phyloP scores from a whole-genome alignment of 2,888 invertebrate genomes.

The Agrochola lychnidis region DNA sequence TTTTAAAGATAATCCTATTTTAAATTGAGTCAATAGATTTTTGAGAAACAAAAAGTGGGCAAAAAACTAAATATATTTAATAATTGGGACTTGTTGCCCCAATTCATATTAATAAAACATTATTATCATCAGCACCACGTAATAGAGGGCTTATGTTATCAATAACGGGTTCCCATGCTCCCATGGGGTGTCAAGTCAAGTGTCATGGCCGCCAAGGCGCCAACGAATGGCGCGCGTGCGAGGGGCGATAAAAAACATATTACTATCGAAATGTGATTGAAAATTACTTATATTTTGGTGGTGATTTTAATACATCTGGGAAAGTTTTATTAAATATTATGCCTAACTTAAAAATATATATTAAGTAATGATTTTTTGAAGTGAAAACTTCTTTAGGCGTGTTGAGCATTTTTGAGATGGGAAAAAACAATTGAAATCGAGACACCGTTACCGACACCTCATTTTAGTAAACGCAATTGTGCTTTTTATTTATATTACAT shows the following conservation, averaged over 20 bases:
- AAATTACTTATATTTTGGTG: conserved; percentile 17
- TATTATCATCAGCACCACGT: conserved; percentile 45
- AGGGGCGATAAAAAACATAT: conserved; percentile 50
- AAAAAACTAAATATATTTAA: conserved; percentile 11
- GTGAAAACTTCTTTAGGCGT: too few species aligned
- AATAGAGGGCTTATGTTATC: conserved; percentile 53
- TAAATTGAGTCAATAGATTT: background rate
- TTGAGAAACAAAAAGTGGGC: background rate
- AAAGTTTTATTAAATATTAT: background rate
- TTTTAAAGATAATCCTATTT: background rate
- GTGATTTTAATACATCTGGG: conserved; percentile 32
- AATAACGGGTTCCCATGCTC: conserved; percentile 32
- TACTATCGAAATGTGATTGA: conserved; percentile 40
- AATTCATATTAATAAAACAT: conserved; percentile 41
- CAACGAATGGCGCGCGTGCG: conserved; percentile 54
- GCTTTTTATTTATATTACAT: too few species aligned
- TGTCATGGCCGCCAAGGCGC: conserved; percentile 47
- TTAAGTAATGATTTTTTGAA: too few species aligned
- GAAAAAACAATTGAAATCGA: too few species aligned
- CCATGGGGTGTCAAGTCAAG: conserved; percentile 62
- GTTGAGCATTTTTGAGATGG: too few species aligned
- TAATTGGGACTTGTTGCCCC: conserved; percentile 8
- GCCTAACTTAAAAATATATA: background rate
- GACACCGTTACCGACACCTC: too few species aligned
- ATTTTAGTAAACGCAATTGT: too few species aligned